These are phyloP conservation scores for Crocallis elinguaria DNA, from an alignment of 2,888 invertebrate genomes.

Conservation along the genomic window DNA sequence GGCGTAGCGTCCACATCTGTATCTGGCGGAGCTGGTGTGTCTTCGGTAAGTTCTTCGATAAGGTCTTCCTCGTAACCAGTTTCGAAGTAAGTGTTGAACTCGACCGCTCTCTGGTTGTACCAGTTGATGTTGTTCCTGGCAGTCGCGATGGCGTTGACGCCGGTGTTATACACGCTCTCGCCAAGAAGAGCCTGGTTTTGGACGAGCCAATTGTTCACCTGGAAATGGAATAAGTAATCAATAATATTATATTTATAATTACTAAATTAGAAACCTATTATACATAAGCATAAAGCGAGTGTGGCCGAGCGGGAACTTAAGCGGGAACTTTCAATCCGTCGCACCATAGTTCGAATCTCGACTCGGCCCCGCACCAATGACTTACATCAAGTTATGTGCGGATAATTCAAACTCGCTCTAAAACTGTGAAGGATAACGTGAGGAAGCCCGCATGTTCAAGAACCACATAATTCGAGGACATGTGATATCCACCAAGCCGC, in stretches of 20 bases:
- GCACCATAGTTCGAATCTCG: too few species aligned
- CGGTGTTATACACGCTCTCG: slow-evolving; percentile 49
- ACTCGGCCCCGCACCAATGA: too few species aligned
- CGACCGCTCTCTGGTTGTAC: slow-evolving; percentile 53
- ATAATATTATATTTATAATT: not conserved
- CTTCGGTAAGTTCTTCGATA: slow-evolving; percentile 39
- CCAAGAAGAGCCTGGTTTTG: slow-evolving; percentile 52
- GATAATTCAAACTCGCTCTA: too few species aligned
- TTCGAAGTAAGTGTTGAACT: slow-evolving; percentile 62
- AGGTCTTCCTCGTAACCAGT: slow-evolving; percentile 61
- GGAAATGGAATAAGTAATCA: slow-evolving; percentile 32
- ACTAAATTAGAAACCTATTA: too few species aligned
- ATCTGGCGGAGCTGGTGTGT: slow-evolving; percentile 29
- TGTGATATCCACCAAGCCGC: too few species aligned
- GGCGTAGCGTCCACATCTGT: not conserved
- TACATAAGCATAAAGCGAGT: too few species aligned
- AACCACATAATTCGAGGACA: too few species aligned
- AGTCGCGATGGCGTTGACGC: slow-evolving; percentile 46
- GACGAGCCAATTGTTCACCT: slow-evolving; percentile 66
- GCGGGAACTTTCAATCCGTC: too few species aligned
- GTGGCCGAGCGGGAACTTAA: too few species aligned
- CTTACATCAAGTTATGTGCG: too few species aligned
- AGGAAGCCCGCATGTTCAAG: too few species aligned
- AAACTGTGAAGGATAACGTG: too few species aligned
- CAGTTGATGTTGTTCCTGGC: slow-evolving; percentile 59